Percentiles rank a stretch among this genome's conserved stretches.
Evolutionary conservation across 2,888 invertebrate species (phyloP).

Genomic region (Reticulitermes lucifugus): DNA sequence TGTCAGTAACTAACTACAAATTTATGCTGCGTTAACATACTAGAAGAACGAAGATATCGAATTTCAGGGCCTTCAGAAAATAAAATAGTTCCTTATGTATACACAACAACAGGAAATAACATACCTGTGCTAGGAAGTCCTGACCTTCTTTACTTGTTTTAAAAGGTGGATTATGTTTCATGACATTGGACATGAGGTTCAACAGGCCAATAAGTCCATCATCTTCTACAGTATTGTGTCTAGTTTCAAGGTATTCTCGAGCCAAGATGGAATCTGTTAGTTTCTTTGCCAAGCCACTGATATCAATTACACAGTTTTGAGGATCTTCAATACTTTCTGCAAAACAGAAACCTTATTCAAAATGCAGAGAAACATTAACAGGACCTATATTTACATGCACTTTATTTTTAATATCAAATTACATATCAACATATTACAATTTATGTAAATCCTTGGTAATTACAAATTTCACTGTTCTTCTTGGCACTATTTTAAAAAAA

Average conservation of each 20-base stretch:
- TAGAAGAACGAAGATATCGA: too few species aligned
- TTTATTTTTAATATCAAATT: too few species aligned
- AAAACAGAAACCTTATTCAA: slow-evolving; percentile 37
- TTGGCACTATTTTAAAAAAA: too few species aligned
- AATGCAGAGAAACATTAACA: too few species aligned
- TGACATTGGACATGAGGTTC: slow-evolving; percentile 85
- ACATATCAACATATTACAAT: too few species aligned
- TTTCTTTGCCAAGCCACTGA: slow-evolving; percentile 80
- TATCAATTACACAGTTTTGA: slow-evolving; percentile 70
- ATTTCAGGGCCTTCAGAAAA: too few species aligned
- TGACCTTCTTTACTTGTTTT: slow-evolving; percentile 84
- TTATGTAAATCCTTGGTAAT: too few species aligned
- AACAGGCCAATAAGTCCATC: slow-evolving; percentile 91
- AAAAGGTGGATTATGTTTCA: slow-evolving; percentile 90
- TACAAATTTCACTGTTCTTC: too few species aligned
- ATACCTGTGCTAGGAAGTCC: slow-evolving; percentile 73
- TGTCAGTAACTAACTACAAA: too few species aligned
- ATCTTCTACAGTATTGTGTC: slow-evolving; percentile 86
- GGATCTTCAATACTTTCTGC: slow-evolving; percentile 69
- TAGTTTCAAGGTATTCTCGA: slow-evolving; percentile 85
- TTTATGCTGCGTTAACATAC: too few species aligned
- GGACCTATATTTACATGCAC: too few species aligned
- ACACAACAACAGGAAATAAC: not conserved
- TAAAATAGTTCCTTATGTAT: too few species aligned
- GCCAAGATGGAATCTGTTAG: slow-evolving; percentile 80